Evolutionary conservation across 2,888 invertebrate genomes (phyloP).

Genomic region (Leptinotarsa haldemani): DNA sequence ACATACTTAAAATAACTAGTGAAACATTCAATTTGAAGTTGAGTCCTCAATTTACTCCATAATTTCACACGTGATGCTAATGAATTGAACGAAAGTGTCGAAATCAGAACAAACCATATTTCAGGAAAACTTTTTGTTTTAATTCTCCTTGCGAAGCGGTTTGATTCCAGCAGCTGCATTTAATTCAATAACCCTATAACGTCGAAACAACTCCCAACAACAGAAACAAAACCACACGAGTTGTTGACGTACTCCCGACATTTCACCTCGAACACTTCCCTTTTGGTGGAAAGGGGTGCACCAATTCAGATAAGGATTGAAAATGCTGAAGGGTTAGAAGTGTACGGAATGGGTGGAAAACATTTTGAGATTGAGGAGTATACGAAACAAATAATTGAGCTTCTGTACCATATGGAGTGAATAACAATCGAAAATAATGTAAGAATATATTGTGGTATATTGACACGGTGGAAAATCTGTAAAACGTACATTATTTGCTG

Average conservation of each 20-base stretch:
- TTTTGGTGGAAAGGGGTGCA: not conserved
- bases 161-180: conserved; percentile 38
- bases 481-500: no score
- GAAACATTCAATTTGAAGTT: not conserved
- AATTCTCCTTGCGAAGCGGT: conserved; percentile 27
- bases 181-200: conserved; percentile 39
- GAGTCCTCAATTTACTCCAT: not conserved
- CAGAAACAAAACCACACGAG: conserved; percentile 38
- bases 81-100: not conserved
- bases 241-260: conserved; percentile 29
- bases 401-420: no score
- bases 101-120: conserved; percentile 21
- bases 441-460: no score
- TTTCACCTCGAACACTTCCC: not conserved
- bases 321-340: not conserved
- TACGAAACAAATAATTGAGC: no score
- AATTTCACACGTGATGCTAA: not conserved
- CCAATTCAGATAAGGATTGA: not conserved
- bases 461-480: no score
- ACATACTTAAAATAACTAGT: not conserved
- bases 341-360: not conserved
- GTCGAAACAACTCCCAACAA: conserved; percentile 40
- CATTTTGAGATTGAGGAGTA: not conserved
- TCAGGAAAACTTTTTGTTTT: conserved; percentile 26
- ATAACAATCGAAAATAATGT: no score